Base-by-base conservation (phyloP, 2,797 vertebrate species). In the Pseudomugil tenellus region DNA sequence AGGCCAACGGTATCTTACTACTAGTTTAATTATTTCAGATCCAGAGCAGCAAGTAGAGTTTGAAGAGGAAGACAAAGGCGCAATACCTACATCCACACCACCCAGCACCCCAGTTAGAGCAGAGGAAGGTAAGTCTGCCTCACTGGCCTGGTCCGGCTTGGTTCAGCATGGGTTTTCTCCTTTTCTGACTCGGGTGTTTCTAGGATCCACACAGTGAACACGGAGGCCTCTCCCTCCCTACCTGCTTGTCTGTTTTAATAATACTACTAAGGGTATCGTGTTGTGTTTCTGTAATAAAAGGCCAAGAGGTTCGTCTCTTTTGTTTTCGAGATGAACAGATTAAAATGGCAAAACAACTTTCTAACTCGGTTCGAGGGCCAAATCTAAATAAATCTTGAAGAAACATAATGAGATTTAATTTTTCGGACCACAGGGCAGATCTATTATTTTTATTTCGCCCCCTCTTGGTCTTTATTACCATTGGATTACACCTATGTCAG, bases 71-170 rank as follows among this genome's bases (percentile, higher is more conserved):
- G 49, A 91, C 56, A 95, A 94, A 67, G 96, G 91, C 58, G 90
- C 88, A 52, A 94, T 93, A 49, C 89, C 91, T 35, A 95, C 93
- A 60, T 91, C 91, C 79, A 97, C 97, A 0, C 97, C 97, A 34
- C 96, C 97, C 65, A 97, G 96, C 73, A 96, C 96, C 17, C 97
- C 96, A 0, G 78, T 96, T 76, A 95, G 95, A 91, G 90, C 93
- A 79, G 97, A 97, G 74, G 96, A 98, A 96, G 98, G 98, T 99
- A 96, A 26, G 96, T 87, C 37, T 14, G 5, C 58, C 80, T 52
- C 11, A 25, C 17, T 62, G 49, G 51, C 57, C 58, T 29, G 9
- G 51, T 29, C 48, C 67, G 49, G 65, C 70, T 61, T 72, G 79
- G 68, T 53, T 58, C 55, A 74, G 89, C 92, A 92, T 91, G 91